Conservation (phyloP, 2,113 vertebrate species). For the Ciconia stormi region DNA sequence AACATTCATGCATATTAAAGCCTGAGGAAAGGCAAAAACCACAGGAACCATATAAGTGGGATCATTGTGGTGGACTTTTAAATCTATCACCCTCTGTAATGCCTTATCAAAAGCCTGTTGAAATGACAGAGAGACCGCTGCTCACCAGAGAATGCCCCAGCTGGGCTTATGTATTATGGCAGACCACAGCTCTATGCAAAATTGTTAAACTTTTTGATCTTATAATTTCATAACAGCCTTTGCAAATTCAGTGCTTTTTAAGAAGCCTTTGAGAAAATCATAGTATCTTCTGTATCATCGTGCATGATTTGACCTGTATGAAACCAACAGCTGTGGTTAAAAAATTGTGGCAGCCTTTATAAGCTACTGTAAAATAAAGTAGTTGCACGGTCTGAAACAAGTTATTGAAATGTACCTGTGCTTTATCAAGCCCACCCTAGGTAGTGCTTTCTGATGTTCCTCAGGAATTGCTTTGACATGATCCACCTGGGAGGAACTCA, state of each 20-base stretch:
- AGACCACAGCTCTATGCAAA: not conserved
- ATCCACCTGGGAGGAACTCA: not conserved
- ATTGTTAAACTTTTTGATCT: not conserved
- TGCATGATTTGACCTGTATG: not conserved
- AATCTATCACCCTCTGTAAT: not conserved
- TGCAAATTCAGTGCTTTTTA: not conserved
- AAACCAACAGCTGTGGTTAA: not conserved
- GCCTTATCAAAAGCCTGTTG: not conserved
- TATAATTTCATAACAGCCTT: not conserved
- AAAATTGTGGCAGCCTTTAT: not conserved
- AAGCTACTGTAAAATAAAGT: not conserved
- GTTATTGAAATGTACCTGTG: not conserved
- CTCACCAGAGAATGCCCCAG: not conserved
- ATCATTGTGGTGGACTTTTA: not conserved
- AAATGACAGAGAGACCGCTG: not conserved
- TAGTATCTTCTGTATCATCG: not conserved
- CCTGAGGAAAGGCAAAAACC: not conserved
- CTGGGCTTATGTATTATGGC: not conserved
- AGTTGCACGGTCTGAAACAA: not conserved
- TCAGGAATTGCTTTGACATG: not conserved
- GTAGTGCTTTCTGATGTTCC: not conserved
- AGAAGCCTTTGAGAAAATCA: not conserved
- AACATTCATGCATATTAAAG: not conserved
- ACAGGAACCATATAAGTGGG: not conserved
- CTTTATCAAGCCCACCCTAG: not conserved